Percentiles rank a stretch among this genome's conserved stretches.
These are phyloP conservation scores for Deilephila porcellus DNA, from an alignment of 2,888 invertebrate species.

Conservation along the genomic window DNA sequence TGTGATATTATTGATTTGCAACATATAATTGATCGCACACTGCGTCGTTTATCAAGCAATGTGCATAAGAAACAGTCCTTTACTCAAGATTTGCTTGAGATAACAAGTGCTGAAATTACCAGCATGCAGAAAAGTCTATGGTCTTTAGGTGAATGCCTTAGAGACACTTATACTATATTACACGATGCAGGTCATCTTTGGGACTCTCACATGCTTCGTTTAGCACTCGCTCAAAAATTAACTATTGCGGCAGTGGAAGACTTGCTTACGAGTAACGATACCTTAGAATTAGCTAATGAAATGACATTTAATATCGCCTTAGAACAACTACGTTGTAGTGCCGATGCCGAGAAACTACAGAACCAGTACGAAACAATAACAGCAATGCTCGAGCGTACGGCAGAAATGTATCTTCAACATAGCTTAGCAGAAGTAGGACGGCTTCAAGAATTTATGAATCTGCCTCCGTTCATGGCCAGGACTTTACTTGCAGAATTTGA, in stretches of 20 bases:
- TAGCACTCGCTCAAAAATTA: conserved; percentile 66
- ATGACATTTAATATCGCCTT: conserved; percentile 62
- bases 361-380: conserved; percentile 52
- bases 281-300: conserved; percentile 63
- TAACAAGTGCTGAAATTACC: conserved; percentile 47
- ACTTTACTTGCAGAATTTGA: conserved; percentile 66
- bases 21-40: conserved; percentile 49
- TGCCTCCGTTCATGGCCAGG: conserved; percentile 55
- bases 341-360: conserved; percentile 65
- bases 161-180: conserved; percentile 62
- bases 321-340: conserved; percentile 60
- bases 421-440: conserved; percentile 61
- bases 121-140: conserved; percentile 62
- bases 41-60: conserved; percentile 45
- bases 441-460: conserved; percentile 65
- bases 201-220: conserved; percentile 69
- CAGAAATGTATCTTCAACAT: conserved; percentile 60
- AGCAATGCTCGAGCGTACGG: conserved; percentile 55
- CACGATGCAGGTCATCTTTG: conserved; percentile 69
- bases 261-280: conserved; percentile 65
- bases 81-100: conserved; percentile 43
- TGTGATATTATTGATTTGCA: conserved; percentile 46
- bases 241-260: conserved; percentile 74
- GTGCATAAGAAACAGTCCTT: conserved; percentile 36
- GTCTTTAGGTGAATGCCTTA: conserved; percentile 63